A percentile compares a stretch with the other conserved stretches of the same genome.
Evolutionary conservation across 2,113 vertebrate genomes (phyloP).

Genomic region (Pachyramphus minor): DNA sequence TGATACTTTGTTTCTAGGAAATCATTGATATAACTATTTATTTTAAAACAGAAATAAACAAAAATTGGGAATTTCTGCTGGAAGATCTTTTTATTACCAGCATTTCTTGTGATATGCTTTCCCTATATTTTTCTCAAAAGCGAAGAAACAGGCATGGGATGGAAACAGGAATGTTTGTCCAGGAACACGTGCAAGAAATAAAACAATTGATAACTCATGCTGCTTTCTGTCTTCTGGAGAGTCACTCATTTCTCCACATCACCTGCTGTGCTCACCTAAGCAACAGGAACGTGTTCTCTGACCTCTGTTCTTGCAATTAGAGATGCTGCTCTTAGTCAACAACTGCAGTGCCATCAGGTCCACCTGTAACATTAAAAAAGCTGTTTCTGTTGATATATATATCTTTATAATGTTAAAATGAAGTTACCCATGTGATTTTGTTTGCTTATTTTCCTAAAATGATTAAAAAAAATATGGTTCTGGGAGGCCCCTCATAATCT

Average conservation of each 20-base stretch:
- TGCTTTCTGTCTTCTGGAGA: neutral
- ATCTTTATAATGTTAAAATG: neutral
- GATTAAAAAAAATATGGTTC: neutral
- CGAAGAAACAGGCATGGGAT: neutral
- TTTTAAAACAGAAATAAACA: neutral
- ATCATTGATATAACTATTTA: neutral
- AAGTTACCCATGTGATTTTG: neutral
- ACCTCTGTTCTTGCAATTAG: constrained; percentile 44
- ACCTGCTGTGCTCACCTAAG: constrained; percentile 5
- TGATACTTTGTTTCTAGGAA: neutral
- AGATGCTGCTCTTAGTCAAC: neutral
- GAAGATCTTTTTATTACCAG: neutral
- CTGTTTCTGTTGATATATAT: neutral
- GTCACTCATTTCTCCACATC: neutral
- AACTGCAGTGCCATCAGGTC: neutral
- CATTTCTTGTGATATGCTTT: neutral
- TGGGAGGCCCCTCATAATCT: neutral
- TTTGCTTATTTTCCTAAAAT: neutral
- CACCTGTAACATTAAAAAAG: neutral
- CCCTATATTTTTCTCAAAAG: neutral
- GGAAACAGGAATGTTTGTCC: neutral
- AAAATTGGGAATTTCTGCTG: neutral
- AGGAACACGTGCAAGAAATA: neutral
- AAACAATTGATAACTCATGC: neutral
- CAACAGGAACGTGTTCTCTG: constrained; percentile 13